Evolutionary conservation across 2,797 vertebrate genomes (phyloP), one percentile per base, ranked within the genome.

Genomic region (Rhinichthys osculus): DNA sequence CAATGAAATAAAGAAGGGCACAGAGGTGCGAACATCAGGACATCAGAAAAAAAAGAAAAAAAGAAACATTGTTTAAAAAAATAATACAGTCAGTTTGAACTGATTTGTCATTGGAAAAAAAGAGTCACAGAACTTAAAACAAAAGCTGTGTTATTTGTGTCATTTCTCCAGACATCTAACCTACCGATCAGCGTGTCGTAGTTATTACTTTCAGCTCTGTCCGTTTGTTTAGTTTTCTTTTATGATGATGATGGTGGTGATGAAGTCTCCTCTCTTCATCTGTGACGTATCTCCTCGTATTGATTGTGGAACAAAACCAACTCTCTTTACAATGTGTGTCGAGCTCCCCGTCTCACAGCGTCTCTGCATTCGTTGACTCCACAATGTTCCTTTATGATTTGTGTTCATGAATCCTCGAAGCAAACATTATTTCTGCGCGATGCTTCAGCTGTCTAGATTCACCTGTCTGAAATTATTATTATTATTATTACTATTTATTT

Each of bases 61-160:
- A 85, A 87, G 92, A 94, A 95, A 95, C 89, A 83, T 78, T 85
- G 81, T 93, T 93, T 94, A 91, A 95, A 93, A 93, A 92, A 95
- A 96, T 91, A 95, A 78, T 3, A 42, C 23, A 2, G 35, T 44
- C 57, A 78, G 77, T 91, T 95, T 96, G 97, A 93, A 95, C 95
- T 96, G 93, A 96, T 92, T 93, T 97, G 44, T 70, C 64, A 52
- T 54, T 4, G 93, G 96, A 96, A 83, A 64, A 96, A 95, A 95
- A 95, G 89, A 96, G 95, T 94, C 96, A 96, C 96, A 96, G 96
- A 97, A 97, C 96, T 97, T 98, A 98, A 97, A 99, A 96, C 97
- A 97, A 97, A 98, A 98, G 96, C 93, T 93, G 91, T 93, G 93
- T 91, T 93, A 81, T 74, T 82, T 91, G 96, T 96, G 94, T 94